Percentiles rank a stretch among this genome's conserved stretches.
phyloP scores from a whole-genome alignment of 2,888 invertebrate species.

The Mesorhabditis belari region DNA sequence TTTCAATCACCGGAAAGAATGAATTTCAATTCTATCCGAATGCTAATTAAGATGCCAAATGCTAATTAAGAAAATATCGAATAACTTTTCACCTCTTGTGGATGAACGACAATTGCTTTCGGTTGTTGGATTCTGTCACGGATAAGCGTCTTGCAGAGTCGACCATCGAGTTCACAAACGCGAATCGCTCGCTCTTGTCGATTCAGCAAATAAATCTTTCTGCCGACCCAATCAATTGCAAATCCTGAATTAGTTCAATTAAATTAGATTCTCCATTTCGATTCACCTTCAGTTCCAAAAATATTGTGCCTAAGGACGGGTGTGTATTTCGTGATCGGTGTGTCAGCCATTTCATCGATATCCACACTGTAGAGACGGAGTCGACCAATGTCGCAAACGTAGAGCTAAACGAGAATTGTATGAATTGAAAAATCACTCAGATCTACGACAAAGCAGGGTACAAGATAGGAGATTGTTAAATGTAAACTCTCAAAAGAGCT shows the following conservation, averaged over 20 bases:
- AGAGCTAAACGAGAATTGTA: slow-evolving; percentile 55
- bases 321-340: slow-evolving; percentile 61
- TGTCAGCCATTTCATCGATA: slow-evolving; percentile 37
- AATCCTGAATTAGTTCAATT: slow-evolving; percentile 73
- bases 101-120: slow-evolving; percentile 84
- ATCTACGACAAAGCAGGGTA: too few species aligned
- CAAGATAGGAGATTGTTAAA: too few species aligned
- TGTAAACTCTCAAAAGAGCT: too few species aligned
- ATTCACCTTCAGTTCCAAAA: slow-evolving; percentile 81
- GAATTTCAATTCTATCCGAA: neutral
- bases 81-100: slow-evolving; percentile 61
- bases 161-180: slow-evolving; percentile 86
- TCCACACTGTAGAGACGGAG: slow-evolving; percentile 46
- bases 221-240: slow-evolving; percentile 87
- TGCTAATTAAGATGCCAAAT: too few species aligned
- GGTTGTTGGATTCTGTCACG: slow-evolving; percentile 79
- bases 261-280: slow-evolving; percentile 72
- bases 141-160: slow-evolving; percentile 73
- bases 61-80: slow-evolving; percentile 62
- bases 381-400: slow-evolving; percentile 79
- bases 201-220: slow-evolving; percentile 94
- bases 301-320: slow-evolving; percentile 84
- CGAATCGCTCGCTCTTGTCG: slow-evolving; percentile 87
- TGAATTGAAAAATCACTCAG: too few species aligned
- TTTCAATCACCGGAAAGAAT: slow-evolving; percentile 71